These are phyloP conservation scores for Palloptera scutellata DNA, from an alignment of 2,888 invertebrate species.

Conservation along the genomic window DNA sequence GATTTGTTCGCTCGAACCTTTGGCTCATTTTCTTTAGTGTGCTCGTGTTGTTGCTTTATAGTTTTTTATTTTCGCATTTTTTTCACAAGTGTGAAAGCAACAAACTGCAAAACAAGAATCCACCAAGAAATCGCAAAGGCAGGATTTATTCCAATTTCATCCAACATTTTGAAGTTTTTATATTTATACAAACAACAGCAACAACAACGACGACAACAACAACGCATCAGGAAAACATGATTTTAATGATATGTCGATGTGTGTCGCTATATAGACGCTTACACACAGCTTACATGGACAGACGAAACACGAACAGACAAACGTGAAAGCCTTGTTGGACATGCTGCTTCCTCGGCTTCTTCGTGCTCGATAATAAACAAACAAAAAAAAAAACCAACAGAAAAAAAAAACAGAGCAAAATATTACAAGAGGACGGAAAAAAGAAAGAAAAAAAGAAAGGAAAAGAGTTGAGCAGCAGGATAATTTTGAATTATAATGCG, in stretches of 20 bases:
- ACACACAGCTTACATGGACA: background rate
- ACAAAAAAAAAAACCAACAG: background rate
- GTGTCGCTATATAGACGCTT: background rate
- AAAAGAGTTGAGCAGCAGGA: slow-evolving; percentile 45
- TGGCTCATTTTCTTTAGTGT: slow-evolving; percentile 17
- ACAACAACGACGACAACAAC: slow-evolving; percentile 3
- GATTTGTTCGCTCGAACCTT: slow-evolving; percentile 27
- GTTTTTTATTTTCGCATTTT: slow-evolving; percentile 30
- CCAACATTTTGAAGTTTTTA: too few relatives aligned
- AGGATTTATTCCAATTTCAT: too few relatives aligned
- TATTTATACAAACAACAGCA: background rate
- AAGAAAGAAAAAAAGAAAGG: slow-evolving; percentile 39
- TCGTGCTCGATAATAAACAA: background rate
- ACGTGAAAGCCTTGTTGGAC: background rate
- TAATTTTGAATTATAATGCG: slow-evolving; percentile 58
- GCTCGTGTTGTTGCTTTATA: slow-evolving; percentile 9
- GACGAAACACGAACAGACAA: background rate
- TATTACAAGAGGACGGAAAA: background rate
- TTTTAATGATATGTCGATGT: slow-evolving; percentile 53
- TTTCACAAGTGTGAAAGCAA: background rate
- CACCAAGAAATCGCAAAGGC: slow-evolving; percentile 14
- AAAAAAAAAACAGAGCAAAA: slow-evolving; percentile 8
- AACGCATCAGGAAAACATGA: slow-evolving; percentile 30
- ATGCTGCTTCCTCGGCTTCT: background rate
- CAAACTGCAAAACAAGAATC: background rate